Base-by-base conservation (phyloP, 2,888 invertebrate species). In the Amphipyra tragopoginis region DNA sequence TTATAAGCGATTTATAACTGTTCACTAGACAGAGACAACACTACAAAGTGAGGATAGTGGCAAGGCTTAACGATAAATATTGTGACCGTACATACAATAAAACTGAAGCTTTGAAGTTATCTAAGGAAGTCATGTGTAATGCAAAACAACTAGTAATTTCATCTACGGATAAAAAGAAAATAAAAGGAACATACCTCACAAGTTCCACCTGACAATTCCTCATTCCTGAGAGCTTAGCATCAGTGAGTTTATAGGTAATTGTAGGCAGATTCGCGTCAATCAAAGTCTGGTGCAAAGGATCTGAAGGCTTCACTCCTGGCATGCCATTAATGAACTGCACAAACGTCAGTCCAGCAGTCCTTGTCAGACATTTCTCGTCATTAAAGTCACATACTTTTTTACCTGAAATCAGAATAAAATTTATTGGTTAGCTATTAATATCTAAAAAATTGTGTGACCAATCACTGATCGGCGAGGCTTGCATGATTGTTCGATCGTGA, bases 261-360 rank as follows among this genome's bases (percentile, higher is more conserved):
- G 49, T 60, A 9, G 74, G 72, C 5, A 75, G 51, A 0, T 36
- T 39, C 0, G 13, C 72, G 33, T 66, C 61, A 43, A 82, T 64
- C 5, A 26, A 26, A 11, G 83, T 74, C 1, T 74, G 15, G 5
- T 58, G 13, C 1, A 88, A 39, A 1, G 87, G 86, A 5, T 89
- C 87, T 2, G 79, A 76, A n/a, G 73, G 11, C 4, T 81, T 51
- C 0, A 72, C 79, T 0, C 75, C 70, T 10, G 77, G 76, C 6
- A 66, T 59, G 6, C 84, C 87, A 1, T 38, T 14, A n/a, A 68
- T 39, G n/a, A 69, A 40, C 6, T 51, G 6, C 1, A 38, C 6
- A 36, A 53, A 69, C 8, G 26, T 14, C 34, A 34, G 15, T 9
- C 38, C 29, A 1, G 57, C 34, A 11, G 65, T n/a, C 5, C 63